Conservation (phyloP, 1,140 invertebrate genomes). For the Pinna nobilis region DNA sequence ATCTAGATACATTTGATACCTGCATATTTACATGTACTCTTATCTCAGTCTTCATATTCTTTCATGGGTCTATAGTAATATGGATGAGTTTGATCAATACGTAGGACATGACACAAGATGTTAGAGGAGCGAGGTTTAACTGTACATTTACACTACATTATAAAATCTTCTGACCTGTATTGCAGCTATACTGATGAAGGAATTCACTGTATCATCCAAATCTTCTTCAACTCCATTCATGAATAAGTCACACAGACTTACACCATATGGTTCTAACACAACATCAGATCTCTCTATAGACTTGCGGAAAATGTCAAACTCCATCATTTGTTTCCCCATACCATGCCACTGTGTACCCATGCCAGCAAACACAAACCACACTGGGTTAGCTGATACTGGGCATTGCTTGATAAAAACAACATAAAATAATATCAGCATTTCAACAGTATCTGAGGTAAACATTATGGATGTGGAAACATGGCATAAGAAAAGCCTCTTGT, state of each 20-base stretch:
- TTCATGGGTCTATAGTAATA: too few relatives aligned
- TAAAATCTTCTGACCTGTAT: constrained; percentile 82
- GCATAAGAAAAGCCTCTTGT: too few relatives aligned
- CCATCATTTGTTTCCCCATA: constrained; percentile 91
- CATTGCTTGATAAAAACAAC: constrained; percentile 52
- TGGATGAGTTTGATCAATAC: too few relatives aligned
- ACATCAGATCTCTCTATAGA: constrained; percentile 86
- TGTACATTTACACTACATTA: neutral
- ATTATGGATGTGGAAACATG: too few relatives aligned
- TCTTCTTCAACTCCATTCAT: constrained; percentile 84
- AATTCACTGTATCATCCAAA: constrained; percentile 89
- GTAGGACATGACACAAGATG: neutral
- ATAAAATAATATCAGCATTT: neutral
- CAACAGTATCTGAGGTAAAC: too few relatives aligned
- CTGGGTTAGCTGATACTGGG: constrained; percentile 78
- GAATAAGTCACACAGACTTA: constrained; percentile 89
- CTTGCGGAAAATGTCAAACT: constrained; percentile 85
- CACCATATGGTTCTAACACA: constrained; percentile 83
- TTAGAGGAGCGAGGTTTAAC: neutral
- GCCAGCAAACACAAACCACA: constrained; percentile 96
- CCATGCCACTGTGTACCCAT: constrained; percentile 98
- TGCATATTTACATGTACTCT: too few relatives aligned
- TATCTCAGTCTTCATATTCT: too few relatives aligned
- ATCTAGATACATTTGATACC: too few relatives aligned
- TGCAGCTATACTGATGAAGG: constrained; percentile 94